Evolutionary conservation across 1,140 invertebrate species (phyloP), one percentile per base, ranked within the genome.

Genomic region (Drosophila tsacasi): DNA sequence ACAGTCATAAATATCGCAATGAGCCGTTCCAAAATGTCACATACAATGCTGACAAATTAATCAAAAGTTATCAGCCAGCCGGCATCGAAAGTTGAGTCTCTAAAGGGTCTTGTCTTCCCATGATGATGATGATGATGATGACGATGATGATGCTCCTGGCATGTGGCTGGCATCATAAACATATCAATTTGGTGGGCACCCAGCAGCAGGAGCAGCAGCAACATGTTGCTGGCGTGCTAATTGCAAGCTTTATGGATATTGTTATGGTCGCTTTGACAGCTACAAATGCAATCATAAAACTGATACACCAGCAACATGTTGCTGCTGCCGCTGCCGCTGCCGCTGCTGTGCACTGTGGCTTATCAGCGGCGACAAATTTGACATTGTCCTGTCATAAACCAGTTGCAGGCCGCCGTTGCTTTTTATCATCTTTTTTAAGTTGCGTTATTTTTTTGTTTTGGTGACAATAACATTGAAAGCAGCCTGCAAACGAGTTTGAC

Each of bases 31-130:
- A 69, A 90, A 82, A 90, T 90, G 85, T 90, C 85, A 90, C 85
- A 90, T 81, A 80, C 81, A 90, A 82, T 89, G 82, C 85, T 90
- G 85, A 90, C 85, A 90, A 90, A 90, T 90, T 90, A 90, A 90
- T 90, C 85, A 90, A 90, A 90, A 90, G 83, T 90, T 90, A 90
- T 90, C 85, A 85, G 79, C 50, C 76, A 58, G 64, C 86, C 78
- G 79, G 86, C 85, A 90, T 90, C 85, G 74, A 52, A 66, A 71
- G 65, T 27, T 46, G 32, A 66, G 57, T 78, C 77, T 90, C 85
- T 46, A 46, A 78, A 78, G 79, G 57, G 80, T 62, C 54, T 55
- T 37, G 30, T 62, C 54, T 55, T 37, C 19, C 54, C 25, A 37
- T 23, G 8, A 55, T 21, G 19, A 37, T 37, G 13, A 44, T 21